Percentiles rank a stretch among this genome's conserved stretches.
phyloP scores from a whole-genome alignment of 1,140 invertebrate genomes.

The Drosophila sproati region DNA sequence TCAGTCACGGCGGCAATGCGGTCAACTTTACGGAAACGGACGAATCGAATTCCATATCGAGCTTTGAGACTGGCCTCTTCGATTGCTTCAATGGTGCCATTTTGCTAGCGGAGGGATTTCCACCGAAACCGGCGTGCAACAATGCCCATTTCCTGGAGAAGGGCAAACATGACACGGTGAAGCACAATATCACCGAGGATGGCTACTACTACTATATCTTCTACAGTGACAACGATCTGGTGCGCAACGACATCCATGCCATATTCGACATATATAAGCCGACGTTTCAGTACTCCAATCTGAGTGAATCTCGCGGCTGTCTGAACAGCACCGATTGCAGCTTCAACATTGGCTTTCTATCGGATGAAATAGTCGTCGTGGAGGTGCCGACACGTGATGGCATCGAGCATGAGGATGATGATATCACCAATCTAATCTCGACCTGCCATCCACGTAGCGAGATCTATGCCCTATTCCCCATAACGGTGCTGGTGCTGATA shows the following conservation, averaged over 20 bases:
- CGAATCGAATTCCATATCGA: conserved; percentile 89
- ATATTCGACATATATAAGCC: conserved; percentile 94
- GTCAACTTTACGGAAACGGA: conserved; percentile 86
- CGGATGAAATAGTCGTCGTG: conserved; percentile 91
- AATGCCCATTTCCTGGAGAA: conserved; percentile 88
- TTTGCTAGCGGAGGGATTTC: conserved; percentile 88
- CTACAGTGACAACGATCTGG: conserved; percentile 93
- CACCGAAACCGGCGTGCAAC: conserved; percentile 88
- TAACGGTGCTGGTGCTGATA: conserved; percentile 90
- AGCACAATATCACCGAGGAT: conserved; percentile 89
- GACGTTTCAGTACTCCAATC: conserved; percentile 91
- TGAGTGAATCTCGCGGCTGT: conserved; percentile 88
- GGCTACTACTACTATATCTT: conserved; percentile 95
- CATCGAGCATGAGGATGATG: conserved; percentile 90
- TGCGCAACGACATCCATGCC: conserved; percentile 91
- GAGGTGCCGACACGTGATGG: conserved; percentile 92
- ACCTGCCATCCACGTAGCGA: conserved; percentile 91
- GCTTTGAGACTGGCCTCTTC: conserved; percentile 91
- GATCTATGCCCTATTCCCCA: conserved; percentile 91
- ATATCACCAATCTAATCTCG: conserved; percentile 89
- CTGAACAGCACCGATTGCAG: conserved; percentile 91
- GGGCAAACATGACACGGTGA: conserved; percentile 87
- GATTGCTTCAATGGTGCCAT: conserved; percentile 91
- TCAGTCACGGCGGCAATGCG: conserved; percentile 90
- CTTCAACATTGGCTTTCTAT: conserved; percentile 89